Evolutionary conservation across 2,888 invertebrate species (phyloP).

Genomic region (Bimastos eiseni): DNA sequence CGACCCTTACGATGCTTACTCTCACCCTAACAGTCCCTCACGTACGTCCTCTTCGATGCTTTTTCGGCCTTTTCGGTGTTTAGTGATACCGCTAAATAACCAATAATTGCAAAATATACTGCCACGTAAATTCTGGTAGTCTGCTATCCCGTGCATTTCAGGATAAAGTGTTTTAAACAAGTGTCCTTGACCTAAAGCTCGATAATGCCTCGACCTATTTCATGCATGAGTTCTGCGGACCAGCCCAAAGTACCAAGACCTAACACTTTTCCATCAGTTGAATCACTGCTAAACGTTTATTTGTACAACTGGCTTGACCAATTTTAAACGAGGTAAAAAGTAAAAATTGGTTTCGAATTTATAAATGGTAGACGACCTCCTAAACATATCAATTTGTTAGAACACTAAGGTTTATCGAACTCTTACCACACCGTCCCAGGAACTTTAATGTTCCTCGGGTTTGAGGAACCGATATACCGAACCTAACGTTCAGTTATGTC

Average conservation of each 20-base stretch:
- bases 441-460: not conserved
- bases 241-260: not conserved
- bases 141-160: not conserved
- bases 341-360: not conserved
- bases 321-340: not conserved
- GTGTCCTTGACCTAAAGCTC: not conserved
- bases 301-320: not conserved
- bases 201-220: too few species aligned
- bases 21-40: too few species aligned
- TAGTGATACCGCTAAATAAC: too few species aligned
- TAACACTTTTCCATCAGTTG: not conserved
- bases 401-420: not conserved
- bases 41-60: too few species aligned
- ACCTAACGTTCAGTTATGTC: not conserved
- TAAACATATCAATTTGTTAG: not conserved
- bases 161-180: not conserved
- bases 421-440: not conserved
- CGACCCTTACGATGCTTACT: too few species aligned
- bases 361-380: not conserved
- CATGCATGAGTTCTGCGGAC: not conserved
- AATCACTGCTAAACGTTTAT: not conserved
- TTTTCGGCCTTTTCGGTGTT: too few species aligned
- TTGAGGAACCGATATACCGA: not conserved
- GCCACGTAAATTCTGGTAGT: too few species aligned
- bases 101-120: not conserved